A percentile compares a stretch with the other conserved stretches of the same genome.
Conservation (phyloP, 2,113 vertebrate genomes). For the Onychostruthus taczanowskii region DNA sequence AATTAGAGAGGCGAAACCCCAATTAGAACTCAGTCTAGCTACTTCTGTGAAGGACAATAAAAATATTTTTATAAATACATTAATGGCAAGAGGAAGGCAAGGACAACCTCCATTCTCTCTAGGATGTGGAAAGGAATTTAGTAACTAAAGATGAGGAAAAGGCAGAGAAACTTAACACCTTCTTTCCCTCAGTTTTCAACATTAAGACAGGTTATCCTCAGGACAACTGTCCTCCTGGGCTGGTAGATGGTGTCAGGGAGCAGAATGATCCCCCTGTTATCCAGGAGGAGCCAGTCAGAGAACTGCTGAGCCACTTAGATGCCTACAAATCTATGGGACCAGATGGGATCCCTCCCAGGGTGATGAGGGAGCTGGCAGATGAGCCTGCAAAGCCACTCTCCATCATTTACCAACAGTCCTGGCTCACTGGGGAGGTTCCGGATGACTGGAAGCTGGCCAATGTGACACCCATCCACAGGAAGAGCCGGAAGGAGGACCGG, state of each 20-base stretch:
- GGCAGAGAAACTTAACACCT: neutral
- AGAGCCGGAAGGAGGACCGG: fast-evolving
- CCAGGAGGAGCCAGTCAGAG: too few relatives aligned
- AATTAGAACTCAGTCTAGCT: neutral
- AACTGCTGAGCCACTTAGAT: neutral
- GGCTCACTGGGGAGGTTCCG: too few relatives aligned
- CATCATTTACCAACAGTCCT: neutral
- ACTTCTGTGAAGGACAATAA: neutral
- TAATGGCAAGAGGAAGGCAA: neutral
- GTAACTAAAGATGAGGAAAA: neutral
- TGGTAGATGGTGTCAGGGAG: neutral
- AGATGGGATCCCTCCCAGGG: neutral
- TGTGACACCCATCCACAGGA: too few relatives aligned
- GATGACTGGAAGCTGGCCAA: too few relatives aligned
- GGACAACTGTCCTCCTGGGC: neutral
- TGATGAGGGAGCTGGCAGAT: neutral
- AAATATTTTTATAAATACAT: neutral
- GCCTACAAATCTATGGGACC: neutral
- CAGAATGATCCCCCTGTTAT: neutral
- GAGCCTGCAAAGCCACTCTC: neutral
- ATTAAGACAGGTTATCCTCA: neutral
- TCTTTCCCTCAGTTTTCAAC: neutral
- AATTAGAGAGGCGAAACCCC: neutral
- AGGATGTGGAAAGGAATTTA: neutral
- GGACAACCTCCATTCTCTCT: neutral